Evolutionary conservation across 2,797 vertebrate species (phyloP), one percentile per base, ranked within the genome.

Genomic region (Manis pentadactyla): DNA sequence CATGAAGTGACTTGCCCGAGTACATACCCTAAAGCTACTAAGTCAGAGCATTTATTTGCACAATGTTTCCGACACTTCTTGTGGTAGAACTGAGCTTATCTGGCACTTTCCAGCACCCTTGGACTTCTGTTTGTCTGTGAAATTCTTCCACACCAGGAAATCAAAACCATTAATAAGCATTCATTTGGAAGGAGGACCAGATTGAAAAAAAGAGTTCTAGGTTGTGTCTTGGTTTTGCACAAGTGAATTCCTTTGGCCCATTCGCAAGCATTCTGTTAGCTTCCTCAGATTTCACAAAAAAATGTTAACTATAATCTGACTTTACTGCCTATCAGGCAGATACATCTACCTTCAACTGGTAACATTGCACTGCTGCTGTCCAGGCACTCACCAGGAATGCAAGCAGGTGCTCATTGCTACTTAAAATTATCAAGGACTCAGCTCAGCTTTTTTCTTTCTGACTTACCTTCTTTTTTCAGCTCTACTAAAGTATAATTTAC

Each of bases 151-250:
- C 31, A 84, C 2, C 59, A 89, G 59, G n/a, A 92, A 93, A 93
- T 87, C n/a, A 83, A 92, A 88, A 25, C 34, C 59, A 73, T 92
- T 83, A 90, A 88, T 84, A 92, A 42, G 83, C 14, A 11, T 93
- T 95, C 37, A 85, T 66, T 82, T 92, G 59, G 59, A 96, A 96
- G 42, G 34, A 85, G 29, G 49, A 90, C 18, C 37, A 63, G 55
- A 84, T 34, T 74, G 34, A n/a, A 94, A 68, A 83, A 83, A 94
- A 15, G 9, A 2, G n/a, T 66, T 94, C 75, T 90, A 53, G 61
- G 59, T 29, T 17, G 5, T 87, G 84, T 87, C 42, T 97, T 64
- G 49, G 42, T 25, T 94, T 86, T 93, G 39, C 63, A 91, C 0
- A 1, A 88, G 46, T 39, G 53, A 95, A 83, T 91, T 93, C 31